Evolutionary conservation across 1,140 invertebrate genomes (phyloP), one percentile per base, ranked within the genome.

Genomic region (Sesamia nonagrioides): DNA sequence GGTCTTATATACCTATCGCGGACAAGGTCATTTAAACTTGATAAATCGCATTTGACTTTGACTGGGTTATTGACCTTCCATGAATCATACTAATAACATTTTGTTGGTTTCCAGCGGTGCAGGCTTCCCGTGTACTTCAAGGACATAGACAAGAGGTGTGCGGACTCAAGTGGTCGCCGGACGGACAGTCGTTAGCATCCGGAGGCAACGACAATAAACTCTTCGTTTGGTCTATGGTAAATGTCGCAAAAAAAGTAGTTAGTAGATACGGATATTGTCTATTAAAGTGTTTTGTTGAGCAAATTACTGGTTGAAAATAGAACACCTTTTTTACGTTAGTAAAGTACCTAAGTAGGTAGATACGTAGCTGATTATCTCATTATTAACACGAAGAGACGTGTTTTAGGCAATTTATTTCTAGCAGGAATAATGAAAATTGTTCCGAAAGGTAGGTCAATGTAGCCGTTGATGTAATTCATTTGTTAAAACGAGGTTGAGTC

Each of bases 141-240:
- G 98, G 98, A 0, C 99, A 99, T 93, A 95, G 98, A 71, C 99
- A 99, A 95, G 99, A 99, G 95, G 98, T 98, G 11, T 99, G 99
- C 95, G 99, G 99, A 0, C 93, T 99, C 3, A 99, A 99, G 94
- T 99, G 99, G 99, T 99, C 99, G 13, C 99, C 99, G 0, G 99
- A 99, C 93, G 99, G 99, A 87, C 98, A 99, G 92, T 99, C 99
- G 92, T 95, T 99, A 40, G 99, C 99, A 0, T 99, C 99, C 6
- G 99, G 99, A 54, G 99, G 99, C 40, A 99, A 99, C 95, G 99
- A 99, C 94, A 99, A 99, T 95, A 97, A 99, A 82, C 95, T 99
- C 6, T 99, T 99, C 93, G 99, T 99, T 1, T 99, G 99, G 99
- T 99, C 99, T 92, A 95, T 96, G 94, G 95, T 95, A 77, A 86